These are phyloP conservation scores for Pentalonia nigronervosa DNA, from an alignment of 1,140 invertebrate genomes.

Conservation along the genomic window DNA sequence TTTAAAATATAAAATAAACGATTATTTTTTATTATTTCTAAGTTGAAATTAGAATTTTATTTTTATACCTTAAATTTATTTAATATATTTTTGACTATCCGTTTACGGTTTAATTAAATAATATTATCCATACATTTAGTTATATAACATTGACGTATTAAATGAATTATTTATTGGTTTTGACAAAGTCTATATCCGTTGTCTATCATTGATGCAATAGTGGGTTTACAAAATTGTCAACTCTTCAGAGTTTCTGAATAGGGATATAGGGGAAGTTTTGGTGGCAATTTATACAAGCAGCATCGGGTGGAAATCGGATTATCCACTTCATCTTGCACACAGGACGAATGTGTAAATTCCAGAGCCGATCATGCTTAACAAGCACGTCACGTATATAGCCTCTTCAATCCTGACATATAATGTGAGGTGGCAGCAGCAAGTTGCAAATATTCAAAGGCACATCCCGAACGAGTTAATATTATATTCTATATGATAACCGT, in stretches of 20 bases:
- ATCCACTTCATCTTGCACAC: conserved; percentile 49
- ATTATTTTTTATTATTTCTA: no score
- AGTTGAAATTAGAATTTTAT: no score
- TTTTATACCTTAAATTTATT: not conserved
- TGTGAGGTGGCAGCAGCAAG: conserved; percentile 20
- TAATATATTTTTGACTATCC: not conserved
- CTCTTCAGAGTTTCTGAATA: not conserved
- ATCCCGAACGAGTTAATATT: not conserved
- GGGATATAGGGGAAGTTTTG: not conserved
- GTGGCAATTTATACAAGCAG: conserved; percentile 8
- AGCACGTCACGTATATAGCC: conserved; percentile 45
- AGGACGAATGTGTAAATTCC: conserved; percentile 48
- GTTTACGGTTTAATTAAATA: not conserved
- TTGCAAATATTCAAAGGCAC: conserved; percentile 51
- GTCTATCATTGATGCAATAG: not conserved
- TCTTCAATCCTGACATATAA: conserved; percentile 53
- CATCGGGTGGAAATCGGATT: conserved; percentile 45
- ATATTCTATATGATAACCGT: not conserved
- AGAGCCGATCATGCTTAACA: conserved; percentile 42
- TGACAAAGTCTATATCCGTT: not conserved
- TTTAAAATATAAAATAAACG: not conserved
- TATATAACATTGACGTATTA: not conserved
- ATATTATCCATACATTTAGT: not conserved
- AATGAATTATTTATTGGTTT: not conserved
- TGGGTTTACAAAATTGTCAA: conserved; percentile 3